Evolutionary conservation across 2,113 vertebrate species (phyloP).

Genomic region (Otis tarda): DNA sequence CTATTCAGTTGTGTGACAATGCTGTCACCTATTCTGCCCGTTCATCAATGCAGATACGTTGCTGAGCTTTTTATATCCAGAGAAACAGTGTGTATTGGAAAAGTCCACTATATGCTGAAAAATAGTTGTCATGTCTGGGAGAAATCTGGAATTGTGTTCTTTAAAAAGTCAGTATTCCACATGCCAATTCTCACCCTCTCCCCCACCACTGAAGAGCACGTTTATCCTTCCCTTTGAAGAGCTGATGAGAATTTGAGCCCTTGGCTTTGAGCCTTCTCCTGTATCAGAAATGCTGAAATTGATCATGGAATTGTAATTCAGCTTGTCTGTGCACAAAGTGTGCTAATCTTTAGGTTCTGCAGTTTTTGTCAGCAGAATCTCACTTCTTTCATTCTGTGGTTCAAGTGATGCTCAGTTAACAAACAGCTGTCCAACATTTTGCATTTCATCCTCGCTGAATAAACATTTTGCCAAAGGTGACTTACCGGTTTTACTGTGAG

Average conservation of each 20-base stretch:
- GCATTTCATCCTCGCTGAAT: background rate
- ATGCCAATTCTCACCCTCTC: background rate
- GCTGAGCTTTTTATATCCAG: background rate
- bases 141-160: background rate
- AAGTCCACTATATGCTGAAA: background rate
- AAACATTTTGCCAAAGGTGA: background rate
- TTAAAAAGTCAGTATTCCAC: background rate
- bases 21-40: rapidly evolving
- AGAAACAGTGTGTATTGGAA: background rate
- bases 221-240: background rate
- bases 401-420: background rate
- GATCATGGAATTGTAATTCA: background rate
- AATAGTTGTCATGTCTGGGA: background rate
- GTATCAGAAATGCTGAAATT: background rate
- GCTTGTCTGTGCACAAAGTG: background rate
- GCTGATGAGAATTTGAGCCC: background rate
- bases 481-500: background rate
- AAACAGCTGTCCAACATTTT: rapidly evolving
- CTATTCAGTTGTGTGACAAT: background rate
- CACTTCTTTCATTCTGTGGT: background rate
- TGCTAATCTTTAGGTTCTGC: background rate
- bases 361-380: background rate
- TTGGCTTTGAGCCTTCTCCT: background rate
- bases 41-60: background rate
- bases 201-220: rapidly evolving